Percentiles rank a stretch among this genome's conserved stretches.
These are phyloP conservation scores for Phalacrocorax aristotelis DNA, from an alignment of 2,113 vertebrate species.

Conservation along the genomic window DNA sequence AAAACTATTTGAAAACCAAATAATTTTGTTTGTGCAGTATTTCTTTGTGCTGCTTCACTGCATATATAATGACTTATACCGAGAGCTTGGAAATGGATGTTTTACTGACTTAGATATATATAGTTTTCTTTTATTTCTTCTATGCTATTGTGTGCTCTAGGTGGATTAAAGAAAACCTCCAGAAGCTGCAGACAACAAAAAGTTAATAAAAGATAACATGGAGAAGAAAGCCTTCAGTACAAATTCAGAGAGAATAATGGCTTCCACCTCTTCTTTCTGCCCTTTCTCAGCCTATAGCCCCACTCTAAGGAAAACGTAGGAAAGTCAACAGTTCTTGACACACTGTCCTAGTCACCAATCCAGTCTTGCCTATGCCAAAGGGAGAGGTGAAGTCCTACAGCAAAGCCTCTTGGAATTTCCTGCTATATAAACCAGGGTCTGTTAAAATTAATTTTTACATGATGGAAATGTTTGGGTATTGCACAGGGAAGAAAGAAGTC, in stretches of 20 bases:
- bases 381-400: not conserved
- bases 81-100: not conserved
- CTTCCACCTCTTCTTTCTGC: not conserved
- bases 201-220: not conserved
- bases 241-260: not conserved
- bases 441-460: not conserved
- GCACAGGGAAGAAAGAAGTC: not conserved
- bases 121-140: not conserved
- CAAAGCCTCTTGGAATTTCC: not conserved
- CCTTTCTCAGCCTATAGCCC: not conserved
- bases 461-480: not conserved
- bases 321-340: not conserved
- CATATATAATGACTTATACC: not conserved
- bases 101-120: not conserved
- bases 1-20: not conserved
- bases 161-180: not conserved
- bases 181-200: not conserved
- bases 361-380: not conserved
- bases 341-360: not conserved
- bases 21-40: not conserved
- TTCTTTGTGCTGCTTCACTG: constrained; percentile 1
- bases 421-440: not conserved
- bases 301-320: not conserved
- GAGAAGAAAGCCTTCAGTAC: not conserved
- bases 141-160: not conserved